Percentiles rank a stretch among this genome's conserved stretches.
Evolutionary conservation across 2,888 invertebrate species (phyloP).

Genomic region (Dioctria linearis): DNA sequence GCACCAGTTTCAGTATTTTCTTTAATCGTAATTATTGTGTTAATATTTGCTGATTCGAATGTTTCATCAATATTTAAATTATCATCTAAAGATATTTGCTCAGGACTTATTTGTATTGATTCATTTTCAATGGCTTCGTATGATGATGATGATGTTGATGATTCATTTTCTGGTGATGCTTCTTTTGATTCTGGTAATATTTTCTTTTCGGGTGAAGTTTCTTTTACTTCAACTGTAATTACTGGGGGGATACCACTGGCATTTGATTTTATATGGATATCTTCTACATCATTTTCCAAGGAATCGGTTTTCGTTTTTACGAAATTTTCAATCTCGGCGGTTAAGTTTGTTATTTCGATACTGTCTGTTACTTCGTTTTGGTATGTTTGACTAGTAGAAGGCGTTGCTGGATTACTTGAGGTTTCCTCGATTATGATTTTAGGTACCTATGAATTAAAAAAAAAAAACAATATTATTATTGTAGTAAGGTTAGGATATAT

Average conservation of each 20-base stretch:
- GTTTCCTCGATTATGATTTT: slow-evolving; percentile 57
- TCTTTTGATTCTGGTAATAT: neutral
- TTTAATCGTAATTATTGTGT: neutral
- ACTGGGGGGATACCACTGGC: neutral
- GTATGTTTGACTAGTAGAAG: slow-evolving; percentile 50
- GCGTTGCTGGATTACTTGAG: slow-evolving; percentile 32
- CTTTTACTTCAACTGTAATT: slow-evolving; percentile 1
- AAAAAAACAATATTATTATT: neutral
- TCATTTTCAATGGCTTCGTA: slow-evolving; percentile 56
- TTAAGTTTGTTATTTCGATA: slow-evolving; percentile 64
- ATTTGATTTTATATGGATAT: neutral
- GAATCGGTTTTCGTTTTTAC: slow-evolving; percentile 60
- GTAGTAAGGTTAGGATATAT: too few species aligned
- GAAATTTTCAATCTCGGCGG: slow-evolving; percentile 67
- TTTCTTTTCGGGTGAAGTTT: neutral
- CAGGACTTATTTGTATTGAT: slow-evolving; percentile 41
- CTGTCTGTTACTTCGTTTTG: slow-evolving; percentile 55
- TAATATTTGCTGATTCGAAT: neutral
- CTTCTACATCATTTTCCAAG: slow-evolving; percentile 27
- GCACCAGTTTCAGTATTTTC: slow-evolving; percentile 8
- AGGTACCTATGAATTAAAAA: slow-evolving; percentile 54
- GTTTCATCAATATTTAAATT: slow-evolving; percentile 1
- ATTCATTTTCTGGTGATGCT: neutral
- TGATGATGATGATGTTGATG: slow-evolving; percentile 30
- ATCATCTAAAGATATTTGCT: slow-evolving; percentile 14